Conservation (phyloP, 2,888 invertebrate genomes). For the Allophyes oxyacanthae region DNA sequence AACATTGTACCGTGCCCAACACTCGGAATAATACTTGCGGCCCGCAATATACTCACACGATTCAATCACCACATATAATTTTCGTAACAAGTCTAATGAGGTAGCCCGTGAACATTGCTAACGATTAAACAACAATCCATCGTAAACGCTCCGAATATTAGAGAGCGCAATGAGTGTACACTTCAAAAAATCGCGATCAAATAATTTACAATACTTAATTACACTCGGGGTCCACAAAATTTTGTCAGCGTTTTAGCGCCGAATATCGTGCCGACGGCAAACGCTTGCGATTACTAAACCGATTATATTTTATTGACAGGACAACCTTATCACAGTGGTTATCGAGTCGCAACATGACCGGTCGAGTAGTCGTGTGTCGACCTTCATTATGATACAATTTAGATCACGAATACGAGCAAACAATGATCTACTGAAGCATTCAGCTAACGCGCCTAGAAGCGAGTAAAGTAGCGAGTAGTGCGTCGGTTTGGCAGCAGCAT, state of each 20-base stretch:
- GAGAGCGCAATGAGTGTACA: constrained; percentile 53
- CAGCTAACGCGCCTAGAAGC: constrained; percentile 36
- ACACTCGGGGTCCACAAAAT: constrained; percentile 48
- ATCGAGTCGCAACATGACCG: constrained; percentile 12
- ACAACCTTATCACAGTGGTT: constrained; percentile 48
- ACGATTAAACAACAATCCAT: constrained; percentile 57
- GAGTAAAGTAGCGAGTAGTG: background rate
- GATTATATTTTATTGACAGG: constrained; percentile 6
- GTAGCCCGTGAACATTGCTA: constrained; percentile 60
- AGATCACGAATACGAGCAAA: constrained; percentile 43
- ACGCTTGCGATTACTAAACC: constrained; percentile 19
- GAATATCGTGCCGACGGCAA: constrained; percentile 10
- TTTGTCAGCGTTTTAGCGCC: constrained; percentile 24
- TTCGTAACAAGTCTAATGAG: constrained; percentile 62
- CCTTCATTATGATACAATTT: constrained; percentile 17
- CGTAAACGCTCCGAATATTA: constrained; percentile 53
- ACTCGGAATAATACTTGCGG: constrained; percentile 57
- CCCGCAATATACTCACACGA: constrained; percentile 54
- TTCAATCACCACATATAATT: constrained; percentile 55
- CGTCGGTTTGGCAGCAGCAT: constrained; percentile 54
- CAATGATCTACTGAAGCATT: constrained; percentile 48
- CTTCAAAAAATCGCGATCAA: constrained; percentile 42
- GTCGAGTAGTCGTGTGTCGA: constrained; percentile 12
- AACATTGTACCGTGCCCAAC: constrained; percentile 51
- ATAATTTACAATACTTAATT: constrained; percentile 53